Conservation (phyloP, 2,113 vertebrate species). For the Pelecanus crispus region DNA sequence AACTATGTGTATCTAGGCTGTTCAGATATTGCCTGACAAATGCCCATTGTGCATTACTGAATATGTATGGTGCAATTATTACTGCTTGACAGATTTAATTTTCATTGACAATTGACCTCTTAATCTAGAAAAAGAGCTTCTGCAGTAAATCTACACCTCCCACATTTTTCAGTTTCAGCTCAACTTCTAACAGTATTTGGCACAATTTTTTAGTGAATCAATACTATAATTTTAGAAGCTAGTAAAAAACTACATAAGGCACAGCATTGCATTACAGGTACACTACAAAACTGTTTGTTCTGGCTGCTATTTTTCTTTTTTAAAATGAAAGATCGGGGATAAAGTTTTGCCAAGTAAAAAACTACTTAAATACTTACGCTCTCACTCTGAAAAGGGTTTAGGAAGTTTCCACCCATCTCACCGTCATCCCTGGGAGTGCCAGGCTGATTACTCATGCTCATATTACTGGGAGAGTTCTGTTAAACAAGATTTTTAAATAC, state of each 20-base stretch:
- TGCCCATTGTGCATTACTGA: not conserved
- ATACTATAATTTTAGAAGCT: not conserved
- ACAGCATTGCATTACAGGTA: not conserved
- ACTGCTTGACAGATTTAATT: not conserved
- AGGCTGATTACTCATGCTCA: slow-evolving; percentile 98
- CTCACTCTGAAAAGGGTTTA: slow-evolving; percentile 98
- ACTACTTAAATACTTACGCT: slow-evolving; percentile 82
- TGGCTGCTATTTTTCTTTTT: not conserved
- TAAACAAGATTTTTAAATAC: slow-evolving; percentile 51
- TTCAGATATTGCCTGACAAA: not conserved
- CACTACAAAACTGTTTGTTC: not conserved
- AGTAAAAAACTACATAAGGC: not conserved
- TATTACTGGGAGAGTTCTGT: slow-evolving; percentile 92
- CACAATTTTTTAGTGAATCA: not conserved
- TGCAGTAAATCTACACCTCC: not conserved
- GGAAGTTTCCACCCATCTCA: slow-evolving; percentile 97
- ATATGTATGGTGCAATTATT: not conserved
- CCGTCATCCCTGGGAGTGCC: slow-evolving; percentile 96
- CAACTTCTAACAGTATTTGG: not conserved
- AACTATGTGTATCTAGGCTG: not conserved
- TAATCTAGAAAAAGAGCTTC: not conserved
- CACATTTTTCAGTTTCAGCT: not conserved
- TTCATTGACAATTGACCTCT: not conserved
- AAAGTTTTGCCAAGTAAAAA: not conserved
- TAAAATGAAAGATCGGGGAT: not conserved